Base-by-base conservation (phyloP, 2,888 invertebrate genomes). In the Baronia brevicornis region DNA sequence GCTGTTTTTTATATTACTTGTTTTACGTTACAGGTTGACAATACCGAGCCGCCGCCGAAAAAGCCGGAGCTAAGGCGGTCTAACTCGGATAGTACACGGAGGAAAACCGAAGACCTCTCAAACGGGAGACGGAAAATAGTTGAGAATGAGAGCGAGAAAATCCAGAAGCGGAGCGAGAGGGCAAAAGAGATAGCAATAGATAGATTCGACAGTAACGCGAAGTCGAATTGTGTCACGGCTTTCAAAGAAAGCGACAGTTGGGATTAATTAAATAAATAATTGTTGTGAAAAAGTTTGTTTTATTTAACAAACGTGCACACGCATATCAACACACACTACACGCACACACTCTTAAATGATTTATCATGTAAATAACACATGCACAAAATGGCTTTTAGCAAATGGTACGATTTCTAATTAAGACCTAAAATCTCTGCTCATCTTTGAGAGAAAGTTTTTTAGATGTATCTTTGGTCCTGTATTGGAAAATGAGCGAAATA, bases 241-340 rank as follows among this genome's bases (percentile, higher is more conserved):
- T 82, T 82, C 49, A 71, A 73, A 46, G 80, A 80, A 51, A 80
- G 75, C 41, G 75, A 78, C 33, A 68, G 57, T 56, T 82, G 80
- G 80, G 79, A 78, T 51, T 82, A 61, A 62, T 38, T 27, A 34
- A 43, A 40, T 39, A 28, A 33, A 38, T 28, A 26, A 32, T n/a
- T 28, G 7, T 40, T 13, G 26, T 22, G 22, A 10, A 29, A n/a
- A 22, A 19, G 36, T 40, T 38, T 44, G 37, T 39, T 44, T 45
- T 23, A 12, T 7, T 10, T 4, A 23, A 19, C 6, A 10, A n/a
- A 28, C 4, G 15, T 28, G 3, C n/a, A 19, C 19, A 5, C 6
- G 7, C 19, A 19, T n/a, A n/a, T n/a, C n/a, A n/a, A n/a, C n/a
- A n/a, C n/a, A n/a, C n/a, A n/a, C n/a, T n/a, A n/a, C n/a, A n/a